Base-by-base conservation (phyloP, 2,797 vertebrate species). In the Leucoraja ocellata region DNA sequence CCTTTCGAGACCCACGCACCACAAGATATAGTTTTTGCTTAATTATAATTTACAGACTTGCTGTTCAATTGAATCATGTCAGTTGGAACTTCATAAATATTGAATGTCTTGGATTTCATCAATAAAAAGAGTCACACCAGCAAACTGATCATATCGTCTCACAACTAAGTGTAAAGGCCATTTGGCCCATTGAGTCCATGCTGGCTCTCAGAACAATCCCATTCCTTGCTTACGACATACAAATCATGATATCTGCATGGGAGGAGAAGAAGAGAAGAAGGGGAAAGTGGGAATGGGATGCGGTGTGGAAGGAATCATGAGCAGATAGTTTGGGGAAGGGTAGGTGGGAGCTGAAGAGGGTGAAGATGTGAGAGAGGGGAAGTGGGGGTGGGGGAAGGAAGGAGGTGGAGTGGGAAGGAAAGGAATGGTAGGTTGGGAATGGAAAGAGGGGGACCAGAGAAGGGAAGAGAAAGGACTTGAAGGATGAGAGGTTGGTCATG, bases 341-440 rank as follows among this genome's bases (percentile, higher is more conserved):
- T 32, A 2, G 94, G 1, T 93, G n/a, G 93, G 54, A 61, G 93
- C 39, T 63, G 77, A 58, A 94, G 1, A 93, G 79, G 93, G 94
- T 25, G n/a, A 91, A 93, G 94, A 46, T 94, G 0, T 11, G 74
- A 28, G 74, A n/a, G 1, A 8, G 74, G 65, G 16, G 16, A 68
- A 68, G 65, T 11, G 10, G 65, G 3, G 65, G 16, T 11, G 13
- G 16, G 21, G 71, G 71, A 21, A 21, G 71, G 21, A 74, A 74
- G 7, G 6, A 74, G 6, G 71, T 54, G 46, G 46, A 54, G 46
- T 54, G 46, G 46, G 46, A 5, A 23, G 71, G 68, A 71, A 74
- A 74, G 21, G 16, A 74, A 25, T 2, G 18, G 71, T 6, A 25
- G 23, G 21, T 68, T 68, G 65, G 65, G 65, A 68, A 3, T 68